Evolutionary conservation across 2,797 vertebrate genomes (phyloP), one percentile per base, ranked within the genome.

Genomic region (Microhierax caerulescens): DNA sequence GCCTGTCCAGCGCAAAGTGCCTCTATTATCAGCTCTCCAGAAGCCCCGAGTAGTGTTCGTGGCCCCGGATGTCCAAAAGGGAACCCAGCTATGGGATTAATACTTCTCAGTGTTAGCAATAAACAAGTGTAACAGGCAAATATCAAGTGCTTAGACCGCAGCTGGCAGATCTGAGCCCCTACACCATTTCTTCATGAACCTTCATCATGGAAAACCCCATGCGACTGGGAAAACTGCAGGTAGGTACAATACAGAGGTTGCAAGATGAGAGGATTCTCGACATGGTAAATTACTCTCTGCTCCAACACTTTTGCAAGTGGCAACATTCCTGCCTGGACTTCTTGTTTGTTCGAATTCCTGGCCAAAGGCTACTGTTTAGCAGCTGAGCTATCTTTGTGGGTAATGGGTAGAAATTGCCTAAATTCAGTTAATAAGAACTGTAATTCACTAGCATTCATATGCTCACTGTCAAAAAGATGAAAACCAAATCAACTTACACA

Each of bases 401-500:
- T 22, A 80, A 72, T 23, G 43, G n/a, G 51, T 18, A 85, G 41
- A 91, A 87, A 84, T n/a, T 73, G 32, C 21, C 22, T 56, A 81
- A 74, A 89, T 67, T 76, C 25, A 78, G 20, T 94, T 84, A 76
- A 14, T 41, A 68, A 85, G 39, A 91, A 61, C n/a, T 54, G 50
- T n/a, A 88, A 88, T 77, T 86, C 63, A 78, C 37, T 74, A 45
- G 10, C 23, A 79, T 47, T 89, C 64, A 76, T 22, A 93, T 13
- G 68, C 25, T 90, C 43, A 54, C 14, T 80, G 75, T 79, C 20
- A 95, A 90, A 76, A 80, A 28, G 25, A 76, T 18, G 59, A 85
- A 88, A 90, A 88, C 54, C 57, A 72, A 61, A 85, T 63, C 65
- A 77, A 21, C 60, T 60, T 87, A 65, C 39, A 81, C 54, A 83